These are phyloP conservation scores for Zaprionus lachaisei DNA, from an alignment of 1,140 invertebrate species.

Conservation along the genomic window DNA sequence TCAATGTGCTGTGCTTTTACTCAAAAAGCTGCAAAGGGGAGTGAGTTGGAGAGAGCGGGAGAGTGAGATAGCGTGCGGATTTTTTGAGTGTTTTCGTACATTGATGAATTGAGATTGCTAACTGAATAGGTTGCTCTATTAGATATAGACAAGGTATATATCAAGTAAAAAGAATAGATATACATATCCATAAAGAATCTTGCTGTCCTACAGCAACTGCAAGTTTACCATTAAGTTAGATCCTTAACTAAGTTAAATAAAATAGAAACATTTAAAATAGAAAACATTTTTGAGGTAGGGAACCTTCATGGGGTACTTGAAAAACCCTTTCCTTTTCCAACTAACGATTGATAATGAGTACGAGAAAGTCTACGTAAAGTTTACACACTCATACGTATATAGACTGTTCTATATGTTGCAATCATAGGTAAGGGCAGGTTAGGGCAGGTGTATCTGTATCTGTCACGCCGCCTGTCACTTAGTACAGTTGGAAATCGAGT, in stretches of 20 bases:
- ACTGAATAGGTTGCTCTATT: no score
- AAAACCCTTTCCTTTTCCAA: neutral
- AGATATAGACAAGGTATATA: neutral
- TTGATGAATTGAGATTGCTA: neutral
- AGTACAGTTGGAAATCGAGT: slow-evolving; percentile 21
- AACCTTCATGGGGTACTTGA: neutral
- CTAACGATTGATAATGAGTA: neutral
- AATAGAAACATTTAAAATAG: no score
- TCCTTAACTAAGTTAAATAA: no score
- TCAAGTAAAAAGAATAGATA: no score
- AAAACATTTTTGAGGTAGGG: neutral
- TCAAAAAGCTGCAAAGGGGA: neutral
- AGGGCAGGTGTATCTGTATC: neutral
- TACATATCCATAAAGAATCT: no score
- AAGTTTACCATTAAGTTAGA: no score
- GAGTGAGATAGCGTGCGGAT: neutral
- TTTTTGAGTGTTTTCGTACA: neutral
- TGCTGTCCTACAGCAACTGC: no score
- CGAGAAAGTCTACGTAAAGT: neutral
- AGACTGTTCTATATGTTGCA: neutral
- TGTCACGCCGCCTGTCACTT: neutral
- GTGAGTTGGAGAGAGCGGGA: neutral
- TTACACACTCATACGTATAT: neutral
- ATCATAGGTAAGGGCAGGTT: slow-evolving; percentile 10
- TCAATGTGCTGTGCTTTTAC: slow-evolving; percentile 1